Evolutionary conservation across 2,113 vertebrate genomes (phyloP), one percentile per base, ranked within the genome.

Genomic region (Oncorhynchus keta): DNA sequence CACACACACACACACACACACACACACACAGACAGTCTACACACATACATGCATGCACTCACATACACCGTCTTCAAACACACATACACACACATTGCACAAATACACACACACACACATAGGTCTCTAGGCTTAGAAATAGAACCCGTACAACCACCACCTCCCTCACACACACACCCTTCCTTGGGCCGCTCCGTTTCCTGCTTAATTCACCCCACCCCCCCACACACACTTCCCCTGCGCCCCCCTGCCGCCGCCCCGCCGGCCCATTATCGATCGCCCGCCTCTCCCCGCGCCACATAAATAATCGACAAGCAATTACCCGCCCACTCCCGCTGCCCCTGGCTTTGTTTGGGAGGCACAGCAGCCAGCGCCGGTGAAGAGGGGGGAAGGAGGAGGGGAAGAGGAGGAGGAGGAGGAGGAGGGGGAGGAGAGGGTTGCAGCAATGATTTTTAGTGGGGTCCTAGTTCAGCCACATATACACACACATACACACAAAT

Each of bases 221-320:
- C 77, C 77, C 55, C 72, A 32, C 57, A 18, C 79, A 80, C 70
- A 84, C 64, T 39, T 5, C 55, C 83, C 73, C 80, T 76, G 85
- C 73, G 78, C 88, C 90, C 90, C 91, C 83, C 87, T 74, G 79
- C 88, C 90, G 90, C 92, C 83, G 88, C 92, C 91, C 91, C 84
- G 90, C 90, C 89, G 91, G 83, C 81, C 90, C 85, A 85, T 92
- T 94, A 94, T 93, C 92, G 93, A 94, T 94, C 85, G 92, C 92
- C 86, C 90, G 92, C 91, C 92, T 93, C 91, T 94, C 91, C 91
- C 85, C 90, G 92, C 88, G 91, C 92, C 93, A 94, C 93, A 94
- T 94, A 94, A 94, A 94, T 94, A 93, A 92, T 92, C 74, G 86
- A 94, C 87, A 89, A 93, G 92, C 93, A 94, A 94, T 94, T 93